Percentiles rank a stretch among this genome's conserved stretches.
Evolutionary conservation across 2,888 invertebrate species (phyloP).

Genomic region (Harpalus rubripes): DNA sequence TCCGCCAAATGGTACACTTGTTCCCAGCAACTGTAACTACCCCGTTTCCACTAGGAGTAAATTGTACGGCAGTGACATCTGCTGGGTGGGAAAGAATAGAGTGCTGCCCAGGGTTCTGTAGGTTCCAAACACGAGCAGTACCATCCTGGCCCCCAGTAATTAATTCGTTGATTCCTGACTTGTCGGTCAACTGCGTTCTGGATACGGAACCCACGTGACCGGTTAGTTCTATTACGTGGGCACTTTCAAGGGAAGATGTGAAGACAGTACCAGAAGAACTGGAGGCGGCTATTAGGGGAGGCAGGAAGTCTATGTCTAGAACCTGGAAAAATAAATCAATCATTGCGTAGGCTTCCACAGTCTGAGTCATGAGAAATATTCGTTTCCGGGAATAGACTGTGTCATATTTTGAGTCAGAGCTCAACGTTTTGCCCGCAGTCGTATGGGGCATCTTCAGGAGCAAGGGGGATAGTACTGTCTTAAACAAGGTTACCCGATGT

Average conservation of each 20-base stretch:
- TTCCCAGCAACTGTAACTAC: background rate
- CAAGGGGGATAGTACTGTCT: no score
- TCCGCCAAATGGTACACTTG: constrained; percentile 73
- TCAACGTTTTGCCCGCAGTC: no score
- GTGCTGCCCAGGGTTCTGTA: background rate
- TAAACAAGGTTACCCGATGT: no score
- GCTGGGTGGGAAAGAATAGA: background rate
- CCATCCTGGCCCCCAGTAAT: constrained; percentile 88
- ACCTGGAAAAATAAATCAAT: constrained; percentile 78
- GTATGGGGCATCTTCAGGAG: no score
- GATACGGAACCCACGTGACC: constrained; percentile 21
- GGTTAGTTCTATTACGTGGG: constrained; percentile 2
- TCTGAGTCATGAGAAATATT: no score
- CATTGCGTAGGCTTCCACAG: no score
- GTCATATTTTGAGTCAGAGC: no score
- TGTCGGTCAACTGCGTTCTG: background rate
- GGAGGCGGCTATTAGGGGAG: constrained; percentile 72
- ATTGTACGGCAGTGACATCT: background rate
- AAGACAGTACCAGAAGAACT: constrained; percentile 28
- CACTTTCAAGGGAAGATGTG: constrained; percentile 2
- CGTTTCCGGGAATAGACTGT: no score
- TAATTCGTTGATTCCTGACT: constrained; percentile 77
- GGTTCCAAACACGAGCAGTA: constrained; percentile 86
- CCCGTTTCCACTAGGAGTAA: background rate
- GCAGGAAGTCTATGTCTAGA: constrained; percentile 85